Percentiles rank a stretch among this genome's conserved stretches.
These are phyloP conservation scores for Mionectes macconnelli DNA, from an alignment of 2,113 vertebrate species.

Conservation along the genomic window DNA sequence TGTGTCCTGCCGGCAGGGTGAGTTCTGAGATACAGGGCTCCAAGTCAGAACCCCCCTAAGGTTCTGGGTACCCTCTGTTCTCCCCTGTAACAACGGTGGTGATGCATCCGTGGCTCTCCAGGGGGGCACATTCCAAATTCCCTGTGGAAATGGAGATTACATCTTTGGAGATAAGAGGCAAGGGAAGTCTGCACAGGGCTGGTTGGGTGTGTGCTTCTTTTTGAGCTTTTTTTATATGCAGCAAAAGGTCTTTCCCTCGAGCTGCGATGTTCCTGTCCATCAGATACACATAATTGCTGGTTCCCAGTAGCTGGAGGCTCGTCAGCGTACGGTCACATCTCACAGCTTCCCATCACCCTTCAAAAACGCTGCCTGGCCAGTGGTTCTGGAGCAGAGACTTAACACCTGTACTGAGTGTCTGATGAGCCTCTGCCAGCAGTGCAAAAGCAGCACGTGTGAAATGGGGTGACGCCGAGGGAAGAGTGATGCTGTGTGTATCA, in stretches of 20 bases:
- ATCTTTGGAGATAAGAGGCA: not conserved
- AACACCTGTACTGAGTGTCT: not conserved
- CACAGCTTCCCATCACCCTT: not conserved
- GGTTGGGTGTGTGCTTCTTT: not conserved
- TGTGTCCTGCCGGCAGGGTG: not conserved
- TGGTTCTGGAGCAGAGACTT: not conserved
- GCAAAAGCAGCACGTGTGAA: not conserved
- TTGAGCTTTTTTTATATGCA: not conserved
- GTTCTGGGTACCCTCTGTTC: not conserved
- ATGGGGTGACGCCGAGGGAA: not conserved
- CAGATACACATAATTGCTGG: not conserved
- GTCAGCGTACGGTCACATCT: accelerated
- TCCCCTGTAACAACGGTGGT: not conserved
- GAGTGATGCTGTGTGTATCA: not conserved
- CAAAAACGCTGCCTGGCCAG: not conserved
- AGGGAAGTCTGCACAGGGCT: not conserved
- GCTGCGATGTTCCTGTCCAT: not conserved
- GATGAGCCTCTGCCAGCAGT: not conserved
- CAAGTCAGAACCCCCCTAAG: not conserved
- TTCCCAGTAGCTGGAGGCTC: not conserved
- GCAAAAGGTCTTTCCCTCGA: not conserved
- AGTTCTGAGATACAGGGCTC: not conserved
- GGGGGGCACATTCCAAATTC: not conserved
- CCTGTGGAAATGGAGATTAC: not conserved
- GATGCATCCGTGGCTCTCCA: accelerated